A percentile compares a stretch with the other conserved stretches of the same genome.
Conservation (phyloP, 2,113 vertebrate species). For the Acanthisitta chloris region DNA sequence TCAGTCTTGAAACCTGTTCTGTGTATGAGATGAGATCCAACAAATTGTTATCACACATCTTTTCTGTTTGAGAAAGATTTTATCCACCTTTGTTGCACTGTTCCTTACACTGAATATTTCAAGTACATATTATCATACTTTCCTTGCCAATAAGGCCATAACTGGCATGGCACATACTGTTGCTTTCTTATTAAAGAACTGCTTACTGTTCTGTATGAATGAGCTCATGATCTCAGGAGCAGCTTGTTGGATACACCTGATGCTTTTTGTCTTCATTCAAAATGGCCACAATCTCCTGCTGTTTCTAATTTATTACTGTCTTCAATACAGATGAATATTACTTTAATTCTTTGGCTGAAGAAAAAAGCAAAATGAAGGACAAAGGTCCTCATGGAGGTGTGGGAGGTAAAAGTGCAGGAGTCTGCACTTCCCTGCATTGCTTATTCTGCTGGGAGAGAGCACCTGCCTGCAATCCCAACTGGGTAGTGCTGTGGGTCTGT, state of each 20-base stretch:
- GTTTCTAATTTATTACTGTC: not conserved
- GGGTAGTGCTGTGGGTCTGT: not conserved
- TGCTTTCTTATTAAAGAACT: not conserved
- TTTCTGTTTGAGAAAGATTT: not conserved
- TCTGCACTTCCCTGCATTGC: not conserved
- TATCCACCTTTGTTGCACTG: not conserved
- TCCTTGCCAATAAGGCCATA: not conserved
- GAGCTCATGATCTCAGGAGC: not conserved
- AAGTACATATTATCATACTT: not conserved
- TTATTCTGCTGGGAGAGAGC: not conserved
- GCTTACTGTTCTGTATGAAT: not conserved
- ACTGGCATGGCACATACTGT: not conserved
- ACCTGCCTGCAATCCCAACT: not conserved
- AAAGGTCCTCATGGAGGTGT: not conserved
- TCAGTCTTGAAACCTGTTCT: not conserved
- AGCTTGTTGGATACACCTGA: not conserved
- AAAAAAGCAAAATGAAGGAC: not conserved
- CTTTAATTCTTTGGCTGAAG: not conserved
- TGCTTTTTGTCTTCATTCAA: not conserved
- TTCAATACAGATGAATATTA: not conserved
- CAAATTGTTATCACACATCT: not conserved
- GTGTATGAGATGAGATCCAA: not conserved
- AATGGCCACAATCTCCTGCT: not conserved
- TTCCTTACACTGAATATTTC: not conserved
- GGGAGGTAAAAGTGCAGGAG: not conserved